Evolutionary conservation across 2,797 vertebrate species (phyloP), one percentile per base, ranked within the genome.

Genomic region (Glyptemys insculpta): DNA sequence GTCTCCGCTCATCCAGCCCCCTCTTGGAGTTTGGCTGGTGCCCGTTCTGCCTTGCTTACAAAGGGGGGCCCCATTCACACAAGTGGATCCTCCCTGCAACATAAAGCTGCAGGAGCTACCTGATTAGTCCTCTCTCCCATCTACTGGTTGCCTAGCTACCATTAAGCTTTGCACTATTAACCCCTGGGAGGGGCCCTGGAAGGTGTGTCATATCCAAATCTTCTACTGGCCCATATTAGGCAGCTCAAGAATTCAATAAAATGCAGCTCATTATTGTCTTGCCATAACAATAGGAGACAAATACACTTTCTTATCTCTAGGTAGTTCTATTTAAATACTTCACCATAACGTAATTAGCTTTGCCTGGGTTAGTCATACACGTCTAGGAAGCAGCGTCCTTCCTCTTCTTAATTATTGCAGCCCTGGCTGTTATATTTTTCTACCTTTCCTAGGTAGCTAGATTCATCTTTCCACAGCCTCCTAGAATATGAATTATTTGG

Each of bases 261-360:
- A 85, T 0, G 8, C 57, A 2, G n/a, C 18, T 91, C 85, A 52
- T 85, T 11, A 23, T 3, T n/a, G 91, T 84, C 86, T 87, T 94
- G 47, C 92, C 87, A 0, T 14, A 80, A 94, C 94, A 85, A 87
- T 41, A 72, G 56, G 83, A 88, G 37, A 62, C 86, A 92, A 87
- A 92, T 54, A 86, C 44, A 57, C 81, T 54, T 10, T 27, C 41
- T 76, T 47, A 47, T 29, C 27, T 47, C 74, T 5, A 16, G 47
- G 25, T 44, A 52, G 78, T 44, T 78, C 94, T 79, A 87, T 8
- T 3, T 31, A 80, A 1, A 82, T 91, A 81, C 93, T 80, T 84
- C 47, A 93, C 95, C 95, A 82, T 94, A 97, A 91, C 56, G 31
- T 49, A 91, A 90, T 82, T 74, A 88, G 84, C 93, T 94, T 83